Conservation (phyloP, 2,888 invertebrate species). For the Tachina fera region DNA sequence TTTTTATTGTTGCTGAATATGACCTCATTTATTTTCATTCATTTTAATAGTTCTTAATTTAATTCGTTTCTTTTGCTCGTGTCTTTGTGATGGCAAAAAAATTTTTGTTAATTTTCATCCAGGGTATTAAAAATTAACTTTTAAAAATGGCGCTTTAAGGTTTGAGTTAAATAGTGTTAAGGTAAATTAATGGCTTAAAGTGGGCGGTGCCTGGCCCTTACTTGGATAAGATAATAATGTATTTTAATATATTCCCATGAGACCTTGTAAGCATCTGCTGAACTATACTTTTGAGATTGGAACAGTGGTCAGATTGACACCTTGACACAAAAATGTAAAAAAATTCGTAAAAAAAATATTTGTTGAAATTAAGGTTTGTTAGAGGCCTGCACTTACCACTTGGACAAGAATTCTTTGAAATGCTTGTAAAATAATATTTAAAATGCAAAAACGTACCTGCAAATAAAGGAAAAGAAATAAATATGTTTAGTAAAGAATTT, state of each 20-base stretch:
- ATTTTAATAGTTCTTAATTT: slow-evolving; percentile 42
- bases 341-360: too few species aligned
- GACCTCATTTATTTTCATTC: slow-evolving; percentile 57
- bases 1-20: slow-evolving; percentile 4
- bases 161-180: neutral
- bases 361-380: neutral
- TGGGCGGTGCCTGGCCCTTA: too few species aligned
- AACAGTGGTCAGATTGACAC: too few species aligned
- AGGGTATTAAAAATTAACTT: slow-evolving; percentile 6
- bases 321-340: too few species aligned
- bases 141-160: neutral
- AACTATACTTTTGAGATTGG: too few species aligned
- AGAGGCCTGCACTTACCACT: slow-evolving; percentile 27
- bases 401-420: neutral
- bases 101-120: too few species aligned
- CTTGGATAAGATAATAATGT: too few species aligned
- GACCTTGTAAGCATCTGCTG: too few species aligned
- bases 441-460: slow-evolving; percentile 54
- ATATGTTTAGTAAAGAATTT: slow-evolving; percentile 6
- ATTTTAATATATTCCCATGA: too few species aligned
- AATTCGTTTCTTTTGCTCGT: neutral
- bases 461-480: slow-evolving; percentile 33
- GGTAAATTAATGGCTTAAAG: too few species aligned
- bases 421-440: slow-evolving; percentile 2
- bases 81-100: neutral